These are phyloP conservation scores for Alsophila aescularia DNA, from an alignment of 2,888 invertebrate genomes.

Conservation along the genomic window DNA sequence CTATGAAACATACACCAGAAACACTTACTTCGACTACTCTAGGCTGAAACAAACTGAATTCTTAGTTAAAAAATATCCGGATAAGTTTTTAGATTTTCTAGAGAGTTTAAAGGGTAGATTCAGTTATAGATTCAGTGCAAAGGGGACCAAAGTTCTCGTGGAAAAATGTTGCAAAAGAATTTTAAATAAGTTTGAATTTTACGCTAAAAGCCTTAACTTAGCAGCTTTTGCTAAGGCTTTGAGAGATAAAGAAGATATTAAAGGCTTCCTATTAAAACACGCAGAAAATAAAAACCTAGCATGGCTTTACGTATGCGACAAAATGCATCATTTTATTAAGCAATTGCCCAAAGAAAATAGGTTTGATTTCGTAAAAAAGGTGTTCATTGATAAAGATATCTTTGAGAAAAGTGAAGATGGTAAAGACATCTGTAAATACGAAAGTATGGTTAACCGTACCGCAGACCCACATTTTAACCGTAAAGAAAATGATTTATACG, in stretches of 20 bases:
- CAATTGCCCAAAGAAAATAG: slow-evolving; percentile 53
- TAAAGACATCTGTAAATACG: background rate
- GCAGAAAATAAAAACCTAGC: slow-evolving; percentile 38
- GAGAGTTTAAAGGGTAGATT: slow-evolving; percentile 10
- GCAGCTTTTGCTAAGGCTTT: slow-evolving; percentile 57
- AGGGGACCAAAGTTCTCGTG: slow-evolving; percentile 54
- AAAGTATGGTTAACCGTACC: background rate
- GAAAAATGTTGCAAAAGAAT: slow-evolving; percentile 51
- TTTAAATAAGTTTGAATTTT: slow-evolving; percentile 45
- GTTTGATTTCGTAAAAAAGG: slow-evolving; percentile 58
- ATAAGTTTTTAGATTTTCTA: background rate
- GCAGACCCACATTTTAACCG: too few species aligned
- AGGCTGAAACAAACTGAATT: background rate
- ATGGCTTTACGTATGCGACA: slow-evolving; percentile 43
- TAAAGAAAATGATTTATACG: too few species aligned
- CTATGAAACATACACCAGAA: background rate
- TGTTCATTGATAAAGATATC: slow-evolving; percentile 51
- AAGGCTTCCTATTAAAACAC: slow-evolving; percentile 53
- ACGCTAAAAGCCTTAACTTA: slow-evolving; percentile 45
- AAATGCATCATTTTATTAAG: slow-evolving; percentile 56
- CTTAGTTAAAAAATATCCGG: background rate
- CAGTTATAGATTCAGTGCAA: slow-evolving; percentile 45
- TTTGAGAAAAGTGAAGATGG: background rate
- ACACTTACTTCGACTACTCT: background rate
- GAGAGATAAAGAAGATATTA: slow-evolving; percentile 48